Conservation (phyloP, 2,113 vertebrate genomes). For the Cyanoliseus patagonus region DNA sequence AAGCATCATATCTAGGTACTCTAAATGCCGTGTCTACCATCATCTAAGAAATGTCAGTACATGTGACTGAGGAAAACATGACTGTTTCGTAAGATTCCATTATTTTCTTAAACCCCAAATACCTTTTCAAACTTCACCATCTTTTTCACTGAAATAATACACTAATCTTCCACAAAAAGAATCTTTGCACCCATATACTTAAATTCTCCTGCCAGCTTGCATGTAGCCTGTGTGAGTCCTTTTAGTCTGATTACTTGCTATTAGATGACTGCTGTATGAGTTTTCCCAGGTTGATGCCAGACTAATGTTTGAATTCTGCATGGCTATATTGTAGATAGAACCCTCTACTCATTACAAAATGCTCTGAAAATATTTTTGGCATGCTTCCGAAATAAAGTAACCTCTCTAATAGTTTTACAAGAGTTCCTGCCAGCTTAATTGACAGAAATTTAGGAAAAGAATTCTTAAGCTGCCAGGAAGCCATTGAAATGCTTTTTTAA, state of each 20-base stretch:
- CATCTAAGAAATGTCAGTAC: background rate
- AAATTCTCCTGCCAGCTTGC: background rate
- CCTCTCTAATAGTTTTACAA: background rate
- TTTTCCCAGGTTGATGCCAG: background rate
- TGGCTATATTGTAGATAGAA: background rate
- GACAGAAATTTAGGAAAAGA: background rate
- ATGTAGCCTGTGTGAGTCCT: background rate
- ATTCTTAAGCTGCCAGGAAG: background rate
- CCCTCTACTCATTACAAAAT: background rate
- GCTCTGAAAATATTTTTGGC: background rate
- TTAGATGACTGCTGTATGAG: background rate
- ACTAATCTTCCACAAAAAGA: background rate
- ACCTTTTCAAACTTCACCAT: background rate
- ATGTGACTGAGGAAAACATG: background rate
- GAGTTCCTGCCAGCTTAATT: background rate
- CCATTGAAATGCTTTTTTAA: background rate
- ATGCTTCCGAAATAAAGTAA: background rate
- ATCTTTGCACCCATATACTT: background rate
- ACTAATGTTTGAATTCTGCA: background rate
- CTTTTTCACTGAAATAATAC: background rate
- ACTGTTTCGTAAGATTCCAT: background rate
- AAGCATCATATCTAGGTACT: background rate
- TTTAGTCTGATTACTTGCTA: background rate
- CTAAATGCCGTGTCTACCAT: background rate
- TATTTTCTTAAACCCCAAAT: background rate